Evolutionary conservation across 2,113 vertebrate genomes (phyloP), one percentile per base, ranked within the genome.

Genomic region (Oreamnos americanus): DNA sequence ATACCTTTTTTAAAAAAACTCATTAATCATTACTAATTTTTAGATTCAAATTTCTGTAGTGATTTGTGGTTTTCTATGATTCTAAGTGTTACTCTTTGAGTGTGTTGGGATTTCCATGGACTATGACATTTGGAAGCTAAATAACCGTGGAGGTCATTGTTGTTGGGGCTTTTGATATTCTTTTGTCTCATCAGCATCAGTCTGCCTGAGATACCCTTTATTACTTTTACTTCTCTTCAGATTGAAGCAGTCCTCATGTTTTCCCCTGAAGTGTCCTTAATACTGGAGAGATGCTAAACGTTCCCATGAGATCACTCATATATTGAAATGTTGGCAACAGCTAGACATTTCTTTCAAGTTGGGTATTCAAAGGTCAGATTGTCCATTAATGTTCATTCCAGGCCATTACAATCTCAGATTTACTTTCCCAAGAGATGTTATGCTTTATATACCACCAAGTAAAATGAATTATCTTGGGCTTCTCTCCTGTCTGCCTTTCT

Each of bases 261-360:
- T 9, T 2, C 9, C 4, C 21, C n/a, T 11, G n/a, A 86, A 78
- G 30, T 23, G 45, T 64, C 6, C 26, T 21, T 62, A 30, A n/a
- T 53, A 36, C 43, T 49, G 57, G 49, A 62, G 43, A 55, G 71
- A 82, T 94, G 28, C 21, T 93, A 19, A 13, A 8, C 5, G 36
- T 25, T 51, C 64, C 39, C 21, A 19, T 3, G 19, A 58, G 25
- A 86, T 92, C 14, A 2, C 58, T 55, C 25, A 11, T 39, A 11
- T 76, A 55, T 49, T 8, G 26, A 82, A 74, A 58, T 51, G 7
- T 47, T 3, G 14, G 53, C 36, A 78, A 49, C 28, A 39, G 57
- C 88, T 91, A 88, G 81, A 92, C 53, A 16, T 92, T 94, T 88
- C 90, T 96, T 86, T 94, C 79, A 90, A 96, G 21, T 39, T 94